A percentile compares a stretch with the other conserved stretches of the same genome.
Evolutionary conservation across 2,113 vertebrate genomes (phyloP).

Genomic region (Amphiprion percula): DNA sequence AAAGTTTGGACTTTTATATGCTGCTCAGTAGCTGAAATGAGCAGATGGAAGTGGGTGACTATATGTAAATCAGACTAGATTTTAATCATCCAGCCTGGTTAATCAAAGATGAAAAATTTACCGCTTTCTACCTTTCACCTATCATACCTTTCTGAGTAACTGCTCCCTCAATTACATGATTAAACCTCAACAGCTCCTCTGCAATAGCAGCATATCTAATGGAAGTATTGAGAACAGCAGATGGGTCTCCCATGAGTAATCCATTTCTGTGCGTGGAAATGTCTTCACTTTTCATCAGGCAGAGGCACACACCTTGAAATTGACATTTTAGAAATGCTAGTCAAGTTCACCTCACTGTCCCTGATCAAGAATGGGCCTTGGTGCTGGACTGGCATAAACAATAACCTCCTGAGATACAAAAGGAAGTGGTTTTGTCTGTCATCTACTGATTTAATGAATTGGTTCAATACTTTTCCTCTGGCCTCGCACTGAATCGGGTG

Average conservation of each 20-base stretch:
- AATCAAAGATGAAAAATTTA: conserved; percentile 17
- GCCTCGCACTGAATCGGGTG: not conserved
- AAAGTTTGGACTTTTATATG: not conserved
- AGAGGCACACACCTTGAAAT: conserved; percentile 73
- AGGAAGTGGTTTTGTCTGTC: conserved; percentile 32
- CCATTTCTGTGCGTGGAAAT: conserved; percentile 63
- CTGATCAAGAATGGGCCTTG: conserved; percentile 23
- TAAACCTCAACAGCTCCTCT: conserved; percentile 42
- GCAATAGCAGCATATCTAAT: conserved; percentile 62
- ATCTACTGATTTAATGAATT: conserved; percentile 29
- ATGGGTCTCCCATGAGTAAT: conserved; percentile 70
- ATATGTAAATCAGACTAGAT: conserved; percentile 11
- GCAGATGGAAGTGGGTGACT: conserved; percentile 30
- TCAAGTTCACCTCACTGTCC: conserved; percentile 21
- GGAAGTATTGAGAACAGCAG: conserved; percentile 48
- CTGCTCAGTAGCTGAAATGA: not conserved
- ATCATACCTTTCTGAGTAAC: conserved; percentile 17
- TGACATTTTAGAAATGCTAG: conserved; percentile 68
- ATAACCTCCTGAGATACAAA: conserved; percentile 17
- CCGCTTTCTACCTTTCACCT: conserved; percentile 30
- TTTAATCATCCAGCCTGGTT: conserved; percentile 39
- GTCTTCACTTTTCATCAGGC: conserved; percentile 66
- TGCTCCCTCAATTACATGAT: conserved; percentile 29
- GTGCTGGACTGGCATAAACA: conserved; percentile 31
- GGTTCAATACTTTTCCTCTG: conserved; percentile 27